These are phyloP conservation scores for Protomyctophum bolini DNA, from an alignment of 2,113 vertebrate species.

Conservation along the genomic window DNA sequence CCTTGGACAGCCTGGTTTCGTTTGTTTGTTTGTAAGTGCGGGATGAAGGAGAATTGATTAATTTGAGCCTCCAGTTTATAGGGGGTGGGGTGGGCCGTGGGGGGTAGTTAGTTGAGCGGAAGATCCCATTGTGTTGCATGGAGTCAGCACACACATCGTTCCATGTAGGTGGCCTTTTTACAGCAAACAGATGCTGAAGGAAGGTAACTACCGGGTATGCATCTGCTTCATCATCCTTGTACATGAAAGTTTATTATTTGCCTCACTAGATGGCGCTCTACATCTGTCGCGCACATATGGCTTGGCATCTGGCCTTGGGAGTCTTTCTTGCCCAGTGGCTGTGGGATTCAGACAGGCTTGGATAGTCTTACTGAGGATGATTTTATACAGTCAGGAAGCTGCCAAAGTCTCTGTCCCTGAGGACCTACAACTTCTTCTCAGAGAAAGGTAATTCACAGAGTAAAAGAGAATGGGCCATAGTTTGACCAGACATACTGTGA, in stretches of 20 bases:
- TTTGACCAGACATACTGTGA: conserved; percentile 5
- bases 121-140: conserved; percentile 29
- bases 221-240: not conserved
- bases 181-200: conserved; percentile 56
- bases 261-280: conserved; percentile 73
- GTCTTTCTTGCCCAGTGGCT: conserved; percentile 7
- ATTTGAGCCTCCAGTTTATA: conserved; percentile 30
- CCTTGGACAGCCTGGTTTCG: conserved; percentile 10
- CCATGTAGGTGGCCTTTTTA: conserved; percentile 54
- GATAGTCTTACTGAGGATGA: conserved; percentile 25
- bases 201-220: not conserved
- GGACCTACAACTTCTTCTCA: conserved; percentile 18
- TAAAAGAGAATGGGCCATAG: conserved; percentile 24
- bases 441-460: conserved; percentile 32
- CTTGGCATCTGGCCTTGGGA: conserved; percentile 9
- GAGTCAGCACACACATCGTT: conserved; percentile 27
- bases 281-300: conserved; percentile 34
- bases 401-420: conserved; percentile 23
- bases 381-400: conserved; percentile 21
- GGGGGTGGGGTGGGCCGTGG: not conserved
- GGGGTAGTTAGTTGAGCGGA: conserved; percentile 22
- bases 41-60: conserved; percentile 38
- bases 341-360: conserved; percentile 17
- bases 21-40: conserved; percentile 44
- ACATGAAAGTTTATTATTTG: not conserved